Evolutionary conservation across 2,113 vertebrate genomes (phyloP).

Genomic region (Rostratula benghalensis): DNA sequence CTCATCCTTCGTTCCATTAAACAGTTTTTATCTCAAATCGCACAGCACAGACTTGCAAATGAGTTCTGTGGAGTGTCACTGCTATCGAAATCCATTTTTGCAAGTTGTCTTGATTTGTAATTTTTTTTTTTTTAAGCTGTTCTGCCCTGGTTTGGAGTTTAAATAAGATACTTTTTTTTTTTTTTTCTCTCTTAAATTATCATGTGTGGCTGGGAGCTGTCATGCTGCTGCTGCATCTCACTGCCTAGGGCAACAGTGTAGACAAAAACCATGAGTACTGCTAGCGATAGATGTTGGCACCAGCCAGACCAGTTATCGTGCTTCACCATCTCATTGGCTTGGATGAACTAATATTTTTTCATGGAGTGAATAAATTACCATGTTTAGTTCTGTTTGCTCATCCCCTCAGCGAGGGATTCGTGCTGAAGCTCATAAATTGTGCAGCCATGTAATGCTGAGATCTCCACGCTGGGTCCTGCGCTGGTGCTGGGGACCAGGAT

Average conservation of each 20-base stretch:
- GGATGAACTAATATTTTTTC: constrained; percentile 57
- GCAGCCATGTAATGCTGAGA: not conserved
- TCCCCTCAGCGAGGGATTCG: not conserved
- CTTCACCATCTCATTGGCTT: constrained; percentile 37
- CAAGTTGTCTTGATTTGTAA: constrained; percentile 33
- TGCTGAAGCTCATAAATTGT: not conserved
- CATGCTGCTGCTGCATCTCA: constrained; percentile 42
- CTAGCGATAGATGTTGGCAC: constrained; percentile 36
- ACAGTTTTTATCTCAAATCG: constrained; percentile 19
- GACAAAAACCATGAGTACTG: constrained; percentile 43
- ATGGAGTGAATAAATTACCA: constrained; percentile 38
- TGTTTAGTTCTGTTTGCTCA: constrained; percentile 40
- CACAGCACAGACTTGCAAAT: constrained; percentile 48
- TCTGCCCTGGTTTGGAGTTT: constrained; percentile 2
- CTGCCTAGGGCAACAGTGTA: constrained; percentile 44
- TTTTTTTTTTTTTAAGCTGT: not conserved
- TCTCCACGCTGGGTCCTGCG: fast-evolving
- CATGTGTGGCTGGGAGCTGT: constrained; percentile 49
- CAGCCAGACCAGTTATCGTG: constrained; percentile 34
- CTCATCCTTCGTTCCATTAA: constrained; percentile 14
- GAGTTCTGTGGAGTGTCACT: constrained; percentile 38
- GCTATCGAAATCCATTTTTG: constrained; percentile 35
- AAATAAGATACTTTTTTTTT: constrained; percentile 22
- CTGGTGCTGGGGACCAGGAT: not conserved
- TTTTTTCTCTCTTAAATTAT: constrained; percentile 28